Evolutionary conservation across 2,888 invertebrate species (phyloP), one percentile per base, ranked within the genome.

Genomic region (Koerneria pararmatus): DNA sequence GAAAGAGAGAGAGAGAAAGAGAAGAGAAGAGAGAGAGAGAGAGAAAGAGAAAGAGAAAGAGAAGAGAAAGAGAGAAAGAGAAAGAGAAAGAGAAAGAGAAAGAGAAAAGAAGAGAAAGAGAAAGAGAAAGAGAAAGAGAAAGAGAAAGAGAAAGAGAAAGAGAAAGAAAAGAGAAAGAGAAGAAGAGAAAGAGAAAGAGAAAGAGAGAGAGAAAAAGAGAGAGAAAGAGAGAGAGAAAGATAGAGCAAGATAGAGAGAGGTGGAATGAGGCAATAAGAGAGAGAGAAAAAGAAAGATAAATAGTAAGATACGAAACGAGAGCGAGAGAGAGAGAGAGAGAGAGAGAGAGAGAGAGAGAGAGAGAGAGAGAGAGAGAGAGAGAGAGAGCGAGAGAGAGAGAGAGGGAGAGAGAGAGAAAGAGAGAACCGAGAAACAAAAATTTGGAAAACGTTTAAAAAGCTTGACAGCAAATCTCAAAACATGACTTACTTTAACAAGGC

Each of bases 111-210:
- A 24, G 6, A 41, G 46, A 41, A 41, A 19, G 11, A 19, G 46
- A 6, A n/a, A 6, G 24, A 8, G 51, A 51, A n/a, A 24, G 19
- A 8, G 27, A 34, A 41, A n/a, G 31, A 46, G 48, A 46, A 29
- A n/a, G 59, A 59, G n/a, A 19, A 35, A 19, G 24, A 57, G 57
- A n/a, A 56, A 27, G n/a, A 34, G 60, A 35, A 60, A 32, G 48
- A 48, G 49, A 31, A 60, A 60, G 46, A 60, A 60, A 60, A 46
- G 60, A 60, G 60, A 48, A 48, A 48, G 48, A 46, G 60, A 60
- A 60, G 35, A 60, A 49, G 32, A 60, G 48, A 60, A 49, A 54
- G 24, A 19, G 4, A 24, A 24, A 31, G 54, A 24, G 27, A 29
- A 24, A 4, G 54, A 54, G 15, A n/a, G 31, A 8, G 54, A 54